These are phyloP conservation scores for Callyntrura sp. DNA, from an alignment of 2,888 invertebrate species.

Conservation along the genomic window DNA sequence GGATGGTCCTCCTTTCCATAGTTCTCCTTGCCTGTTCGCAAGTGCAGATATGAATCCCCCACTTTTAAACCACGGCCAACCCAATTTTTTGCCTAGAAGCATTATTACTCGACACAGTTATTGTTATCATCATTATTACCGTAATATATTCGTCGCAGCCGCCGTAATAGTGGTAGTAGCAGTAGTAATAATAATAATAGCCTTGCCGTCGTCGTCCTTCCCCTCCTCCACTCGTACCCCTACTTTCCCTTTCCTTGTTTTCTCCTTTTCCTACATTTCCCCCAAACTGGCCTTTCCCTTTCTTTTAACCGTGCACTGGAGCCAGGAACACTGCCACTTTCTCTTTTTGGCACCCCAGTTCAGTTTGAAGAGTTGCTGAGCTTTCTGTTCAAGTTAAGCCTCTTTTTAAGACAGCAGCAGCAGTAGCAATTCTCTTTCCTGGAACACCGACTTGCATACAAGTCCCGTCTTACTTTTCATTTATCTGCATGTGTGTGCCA, in stretches of 20 bases:
- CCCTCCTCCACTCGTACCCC: neutral
- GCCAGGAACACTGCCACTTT: neutral
- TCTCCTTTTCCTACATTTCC: too few species aligned
- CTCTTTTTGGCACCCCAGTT: conserved; percentile 38
- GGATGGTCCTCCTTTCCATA: neutral
- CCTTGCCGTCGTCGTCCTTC: conserved; percentile 21
- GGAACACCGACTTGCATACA: neutral
- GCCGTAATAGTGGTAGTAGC: too few species aligned
- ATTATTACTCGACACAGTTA: too few species aligned
- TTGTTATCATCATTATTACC: conserved; percentile 25
- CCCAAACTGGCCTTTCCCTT: too few species aligned
- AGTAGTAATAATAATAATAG: conserved; percentile 58
- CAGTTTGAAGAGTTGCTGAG: neutral
- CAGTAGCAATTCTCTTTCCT: neutral
- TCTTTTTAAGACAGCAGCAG: conserved; percentile 38
- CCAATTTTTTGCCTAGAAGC: conserved; percentile 17
- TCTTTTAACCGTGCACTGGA: too few species aligned
- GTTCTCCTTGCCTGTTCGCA: neutral
- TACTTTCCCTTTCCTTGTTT: neutral
- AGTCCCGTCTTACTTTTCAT: conserved; percentile 6
- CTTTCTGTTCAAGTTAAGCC: conserved; percentile 38
- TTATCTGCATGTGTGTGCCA: neutral
- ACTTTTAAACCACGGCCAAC: neutral
- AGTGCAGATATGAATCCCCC: neutral
- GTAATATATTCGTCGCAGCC: conserved; percentile 37